Evolutionary conservation across 2,113 vertebrate genomes (phyloP), one percentile per base, ranked within the genome.

Genomic region (Aplodontia rufa): DNA sequence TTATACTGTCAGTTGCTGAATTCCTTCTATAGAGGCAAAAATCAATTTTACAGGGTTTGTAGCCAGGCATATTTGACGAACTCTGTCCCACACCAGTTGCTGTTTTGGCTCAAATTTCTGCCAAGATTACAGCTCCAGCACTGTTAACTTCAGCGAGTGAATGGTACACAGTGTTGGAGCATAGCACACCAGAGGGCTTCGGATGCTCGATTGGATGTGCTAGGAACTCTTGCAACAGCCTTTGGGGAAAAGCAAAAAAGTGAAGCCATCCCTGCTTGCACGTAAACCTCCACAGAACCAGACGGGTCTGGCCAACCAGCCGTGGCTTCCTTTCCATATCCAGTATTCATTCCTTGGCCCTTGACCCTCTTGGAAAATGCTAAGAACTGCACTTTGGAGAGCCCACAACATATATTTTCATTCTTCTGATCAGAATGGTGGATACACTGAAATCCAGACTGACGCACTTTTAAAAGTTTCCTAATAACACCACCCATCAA

Each of bases 11-110:
- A 42, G 42, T 93, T 87, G 60, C 90, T 95, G 83, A 88, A 91
- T 96, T 97, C 76, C 83, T 87, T 93, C 89, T 89, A 85, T 40
- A 94, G 91, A 94, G 78, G 69, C 83, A 93, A 96, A 95, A 87
- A 79, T 75, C 72, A 45, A 66, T 71, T 87, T 85, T n/a, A 58
- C 64, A 90, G 83, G 47, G 40, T 88, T 55, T 72, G 40, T 62
- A 72, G 74, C 10, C 62, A 64, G 79, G 51, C 75, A 32, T 68
- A 62, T 78, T 79, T 66, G 20, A 75, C 47, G 47, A 92, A 83
- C 53, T 79, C 55, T 72, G 40, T 40, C 84, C 19, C 40, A 78
- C 40, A 78, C 49, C 24, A 47, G 49, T 91, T 90, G 83, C 74
- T 96, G n/a, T 83, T 83, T 83, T 91, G 93, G 91, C 89, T 87